A percentile compares a stretch with the other conserved stretches of the same genome.
Conservation (phyloP, 35 echinoderm and acorn worm species). For the Diadema setosum region DNA sequence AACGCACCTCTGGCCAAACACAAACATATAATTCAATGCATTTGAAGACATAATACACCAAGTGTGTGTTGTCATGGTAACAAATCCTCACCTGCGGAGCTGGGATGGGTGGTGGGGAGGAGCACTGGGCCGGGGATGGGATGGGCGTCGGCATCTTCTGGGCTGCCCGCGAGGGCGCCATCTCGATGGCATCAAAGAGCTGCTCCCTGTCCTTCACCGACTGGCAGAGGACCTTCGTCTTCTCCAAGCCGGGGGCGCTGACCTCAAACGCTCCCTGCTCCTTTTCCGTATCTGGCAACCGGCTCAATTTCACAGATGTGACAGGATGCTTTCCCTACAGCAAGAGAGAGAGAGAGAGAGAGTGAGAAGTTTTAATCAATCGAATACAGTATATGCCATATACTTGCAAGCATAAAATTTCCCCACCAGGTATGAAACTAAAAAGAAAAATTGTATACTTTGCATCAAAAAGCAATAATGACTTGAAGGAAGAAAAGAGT, state of each 20-base stretch:
- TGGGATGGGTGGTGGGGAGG: constrained; percentile 11
- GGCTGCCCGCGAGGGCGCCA: constrained; percentile 5
- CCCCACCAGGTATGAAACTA: too few relatives aligned
- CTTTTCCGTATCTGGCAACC: constrained; percentile 80
- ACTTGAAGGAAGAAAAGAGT: too few relatives aligned
- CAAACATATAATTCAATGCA: too few relatives aligned
- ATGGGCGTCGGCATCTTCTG: constrained; percentile 3
- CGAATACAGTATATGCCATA: too few relatives aligned
- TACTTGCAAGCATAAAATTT: too few relatives aligned
- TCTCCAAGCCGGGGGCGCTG: constrained; percentile 51
- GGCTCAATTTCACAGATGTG: constrained; percentile 21
- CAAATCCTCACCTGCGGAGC: not conserved
- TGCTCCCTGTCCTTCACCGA: constrained; percentile 85
- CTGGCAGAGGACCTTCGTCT: constrained; percentile 39
- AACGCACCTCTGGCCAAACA: too few relatives aligned
- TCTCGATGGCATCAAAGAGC: constrained; percentile 71
- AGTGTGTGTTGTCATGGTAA: too few relatives aligned
- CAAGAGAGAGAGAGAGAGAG: not conserved
- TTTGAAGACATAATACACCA: too few relatives aligned
- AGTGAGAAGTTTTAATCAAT: too few relatives aligned
- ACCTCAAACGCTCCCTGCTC: constrained; percentile 84
- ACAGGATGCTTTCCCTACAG: constrained; percentile 72
- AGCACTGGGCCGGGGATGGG: not conserved
- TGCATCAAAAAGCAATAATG: too few relatives aligned
- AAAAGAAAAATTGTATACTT: too few relatives aligned